A percentile compares a stretch with the other conserved stretches of the same genome.
These are phyloP conservation scores for Papilio machaon DNA, from an alignment of 1,140 invertebrate species.

Conservation along the genomic window DNA sequence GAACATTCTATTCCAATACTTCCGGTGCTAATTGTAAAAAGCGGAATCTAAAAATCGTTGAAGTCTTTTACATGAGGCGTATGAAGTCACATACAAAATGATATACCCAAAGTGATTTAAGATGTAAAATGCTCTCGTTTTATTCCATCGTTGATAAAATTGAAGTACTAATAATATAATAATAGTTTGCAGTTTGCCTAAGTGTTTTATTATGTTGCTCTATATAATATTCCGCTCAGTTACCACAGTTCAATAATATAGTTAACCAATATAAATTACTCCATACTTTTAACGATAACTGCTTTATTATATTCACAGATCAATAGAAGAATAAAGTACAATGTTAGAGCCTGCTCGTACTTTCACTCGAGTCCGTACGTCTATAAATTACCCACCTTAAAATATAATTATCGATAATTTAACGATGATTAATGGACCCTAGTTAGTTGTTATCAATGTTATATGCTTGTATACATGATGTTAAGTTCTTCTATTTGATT, in stretches of 20 bases:
- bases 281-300: background rate
- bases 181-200: background rate
- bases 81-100: background rate
- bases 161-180: background rate
- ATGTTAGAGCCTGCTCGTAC: slow-evolving; percentile 16
- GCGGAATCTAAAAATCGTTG: background rate
- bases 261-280: slow-evolving; percentile 15
- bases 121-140: background rate
- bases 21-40: background rate
- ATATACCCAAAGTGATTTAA: background rate
- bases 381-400: slow-evolving; percentile 32
- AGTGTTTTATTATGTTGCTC: background rate
- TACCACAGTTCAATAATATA: background rate
- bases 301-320: slow-evolving; percentile 7
- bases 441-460: slow-evolving; percentile 37
- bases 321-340: slow-evolving; percentile 20
- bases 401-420: slow-evolving; percentile 40
- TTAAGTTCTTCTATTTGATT: background rate
- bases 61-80: slow-evolving; percentile 6
- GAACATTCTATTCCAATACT: background rate
- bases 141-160: background rate
- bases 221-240: background rate
- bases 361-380: slow-evolving; percentile 32
- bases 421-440: slow-evolving; percentile 33
- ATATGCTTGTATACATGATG: slow-evolving; percentile 29